A percentile compares a stretch with the other conserved stretches of the same genome.
phyloP scores from a whole-genome alignment of 2,797 vertebrate species.

The Yasuhikotakia modesta region DNA sequence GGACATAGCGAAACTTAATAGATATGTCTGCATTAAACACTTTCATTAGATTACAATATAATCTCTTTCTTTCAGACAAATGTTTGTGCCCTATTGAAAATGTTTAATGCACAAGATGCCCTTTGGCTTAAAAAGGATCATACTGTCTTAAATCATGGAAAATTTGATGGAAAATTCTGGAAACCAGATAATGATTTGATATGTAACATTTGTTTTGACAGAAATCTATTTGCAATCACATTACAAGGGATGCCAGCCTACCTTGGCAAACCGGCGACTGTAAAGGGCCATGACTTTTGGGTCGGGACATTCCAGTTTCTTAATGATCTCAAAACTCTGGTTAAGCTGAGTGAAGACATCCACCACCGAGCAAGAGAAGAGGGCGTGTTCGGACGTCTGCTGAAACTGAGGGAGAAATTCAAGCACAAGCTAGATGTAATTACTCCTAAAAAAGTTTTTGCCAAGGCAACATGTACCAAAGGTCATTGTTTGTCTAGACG shows the following conservation, averaged over 20 bases:
- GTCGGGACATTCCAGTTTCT: constrained; percentile 96
- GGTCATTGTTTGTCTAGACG: neutral
- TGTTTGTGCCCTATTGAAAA: constrained; percentile 22
- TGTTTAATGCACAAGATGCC: constrained; percentile 23
- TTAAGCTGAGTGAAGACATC: constrained; percentile 99
- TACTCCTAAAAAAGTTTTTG: neutral
- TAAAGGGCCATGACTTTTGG: constrained; percentile 90
- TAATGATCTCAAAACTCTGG: constrained; percentile 99
- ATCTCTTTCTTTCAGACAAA: constrained; percentile 40
- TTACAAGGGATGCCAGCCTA: constrained; percentile 61
- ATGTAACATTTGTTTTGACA: constrained; percentile 21
- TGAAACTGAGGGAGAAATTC: constrained; percentile 82
- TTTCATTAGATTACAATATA: constrained; percentile 52
- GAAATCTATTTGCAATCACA: constrained; percentile 10
- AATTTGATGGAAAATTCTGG: constrained; percentile 10
- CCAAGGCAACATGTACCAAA: neutral
- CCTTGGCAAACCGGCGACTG: constrained; percentile 95
- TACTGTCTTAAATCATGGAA: constrained; percentile 5
- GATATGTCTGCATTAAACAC: constrained; percentile 42
- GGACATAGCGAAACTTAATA: constrained; percentile 28
- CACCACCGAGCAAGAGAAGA: constrained; percentile 98
- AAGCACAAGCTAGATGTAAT: neutral
- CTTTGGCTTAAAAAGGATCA: constrained; percentile 26
- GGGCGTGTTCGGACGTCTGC: constrained; percentile 96
- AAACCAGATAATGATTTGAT: constrained; percentile 21